Percentiles rank a stretch among this genome's conserved stretches.
Conservation (phyloP, 2,797 vertebrate genomes). For the Gorsachius magnificus region DNA sequence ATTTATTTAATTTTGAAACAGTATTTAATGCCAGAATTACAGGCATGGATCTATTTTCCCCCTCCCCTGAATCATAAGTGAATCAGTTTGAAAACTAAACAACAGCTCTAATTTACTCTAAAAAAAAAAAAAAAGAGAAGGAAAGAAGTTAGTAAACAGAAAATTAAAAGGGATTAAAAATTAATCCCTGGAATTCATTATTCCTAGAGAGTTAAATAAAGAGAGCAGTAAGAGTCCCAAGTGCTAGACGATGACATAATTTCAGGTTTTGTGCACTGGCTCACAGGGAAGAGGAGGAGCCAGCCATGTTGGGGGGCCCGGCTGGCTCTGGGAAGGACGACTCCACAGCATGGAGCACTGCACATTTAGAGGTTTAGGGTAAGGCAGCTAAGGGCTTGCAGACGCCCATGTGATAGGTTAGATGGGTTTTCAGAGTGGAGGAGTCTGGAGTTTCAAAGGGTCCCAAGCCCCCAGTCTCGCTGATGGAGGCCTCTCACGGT, state of each 20-base stretch:
- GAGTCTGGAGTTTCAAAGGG: not conserved
- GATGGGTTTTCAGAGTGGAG: not conserved
- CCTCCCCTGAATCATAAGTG: not conserved
- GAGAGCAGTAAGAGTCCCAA: not conserved
- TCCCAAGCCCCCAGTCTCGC: accelerated
- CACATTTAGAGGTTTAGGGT: not conserved
- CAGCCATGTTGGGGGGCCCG: accelerated
- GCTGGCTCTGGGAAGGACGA: not conserved
- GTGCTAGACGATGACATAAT: not conserved
- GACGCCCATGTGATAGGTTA: not conserved
- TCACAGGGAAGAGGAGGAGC: not conserved
- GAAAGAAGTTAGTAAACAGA: not conserved
- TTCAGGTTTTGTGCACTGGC: not conserved
- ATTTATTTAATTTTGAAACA: not conserved
- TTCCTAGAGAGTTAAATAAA: slow-evolving; percentile 22
- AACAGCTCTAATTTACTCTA: not conserved
- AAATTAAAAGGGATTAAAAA: slow-evolving; percentile 21
- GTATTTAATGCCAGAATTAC: not conserved
- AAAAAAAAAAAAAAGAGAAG: not conserved
- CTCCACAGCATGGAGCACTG: not conserved
- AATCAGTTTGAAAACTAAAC: not conserved
- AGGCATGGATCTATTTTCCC: not conserved
- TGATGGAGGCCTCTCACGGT: not conserved
- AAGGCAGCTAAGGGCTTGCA: not conserved
- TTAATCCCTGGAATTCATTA: slow-evolving; percentile 23